These are phyloP conservation scores for Dimorphilus gyrociliatus DNA, from an alignment of 2,888 invertebrate genomes.

Conservation along the genomic window DNA sequence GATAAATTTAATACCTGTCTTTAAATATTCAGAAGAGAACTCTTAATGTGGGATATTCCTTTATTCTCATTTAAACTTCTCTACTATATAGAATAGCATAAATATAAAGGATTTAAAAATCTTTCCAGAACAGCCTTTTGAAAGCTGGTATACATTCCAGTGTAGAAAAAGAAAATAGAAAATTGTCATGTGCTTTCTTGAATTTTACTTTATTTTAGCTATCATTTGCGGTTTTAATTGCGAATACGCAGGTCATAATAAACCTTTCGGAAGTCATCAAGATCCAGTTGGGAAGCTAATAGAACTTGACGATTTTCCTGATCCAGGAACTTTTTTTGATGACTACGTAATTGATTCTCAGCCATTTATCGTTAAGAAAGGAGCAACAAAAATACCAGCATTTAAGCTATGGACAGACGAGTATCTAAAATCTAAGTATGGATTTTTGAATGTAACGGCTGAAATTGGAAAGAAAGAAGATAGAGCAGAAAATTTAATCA, in stretches of 20 bases:
- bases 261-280: conserved; percentile 18
- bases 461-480: conserved; percentile 22
- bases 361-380: conserved; percentile 22
- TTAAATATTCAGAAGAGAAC: no score
- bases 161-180: no score
- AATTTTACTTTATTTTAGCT: no score
- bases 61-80: no score
- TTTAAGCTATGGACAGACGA: conserved; percentile 22
- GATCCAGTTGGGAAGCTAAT: conserved; percentile 13
- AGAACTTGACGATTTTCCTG: conserved; percentile 18
- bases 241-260: conserved; percentile 17
- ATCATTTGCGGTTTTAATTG: no score
- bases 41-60: no score
- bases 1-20: no score
- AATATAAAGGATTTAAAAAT: no score
- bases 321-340: conserved; percentile 18
- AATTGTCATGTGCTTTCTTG: no score
- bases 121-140: no score
- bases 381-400: conserved; percentile 16
- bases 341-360: conserved; percentile 18
- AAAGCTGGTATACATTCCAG: no score
- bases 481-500: conserved; percentile 9
- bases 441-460: conserved; percentile 14
- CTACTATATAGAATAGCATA: no score
- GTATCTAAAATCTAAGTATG: conserved; percentile 19